Conservation (phyloP, 2,888 invertebrate species). For the Hyposoter didymator region DNA sequence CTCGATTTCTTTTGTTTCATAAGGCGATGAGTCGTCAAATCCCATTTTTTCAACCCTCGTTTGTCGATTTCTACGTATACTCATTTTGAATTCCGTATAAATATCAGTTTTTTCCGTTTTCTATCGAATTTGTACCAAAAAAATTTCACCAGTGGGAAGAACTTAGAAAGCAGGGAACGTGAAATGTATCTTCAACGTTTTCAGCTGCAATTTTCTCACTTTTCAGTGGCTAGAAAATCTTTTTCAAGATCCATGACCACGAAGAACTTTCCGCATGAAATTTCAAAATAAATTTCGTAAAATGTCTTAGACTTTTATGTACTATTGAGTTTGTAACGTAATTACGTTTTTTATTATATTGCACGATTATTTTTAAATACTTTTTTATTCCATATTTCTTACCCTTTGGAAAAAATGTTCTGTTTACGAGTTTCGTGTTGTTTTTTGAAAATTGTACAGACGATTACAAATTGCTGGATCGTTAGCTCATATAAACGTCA, state of each 20-base stretch:
- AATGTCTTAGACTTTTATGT: not conserved
- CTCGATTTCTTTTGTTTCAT: slow-evolving; percentile 2
- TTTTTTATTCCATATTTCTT: not conserved
- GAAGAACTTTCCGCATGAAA: not conserved
- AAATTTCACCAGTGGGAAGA: not conserved
- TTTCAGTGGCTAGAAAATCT: not conserved
- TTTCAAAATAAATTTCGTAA: not conserved
- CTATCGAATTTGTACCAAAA: not conserved
- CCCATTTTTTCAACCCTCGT: slow-evolving; percentile 33
- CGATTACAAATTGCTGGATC: slow-evolving; percentile 45
- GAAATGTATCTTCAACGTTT: not conserved
- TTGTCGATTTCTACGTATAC: not conserved
- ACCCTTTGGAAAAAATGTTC: not conserved
- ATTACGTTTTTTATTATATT: not conserved
- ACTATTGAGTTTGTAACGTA: not conserved
- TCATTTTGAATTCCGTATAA: not conserved
- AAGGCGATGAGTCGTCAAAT: slow-evolving; percentile 12
- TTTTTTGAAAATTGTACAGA: not conserved
- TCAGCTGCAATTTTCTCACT: not conserved
- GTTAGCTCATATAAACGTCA: slow-evolving; percentile 59
- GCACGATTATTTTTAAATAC: not conserved
- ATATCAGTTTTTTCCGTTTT: not conserved
- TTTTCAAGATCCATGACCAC: not conserved
- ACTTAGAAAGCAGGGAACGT: not conserved
- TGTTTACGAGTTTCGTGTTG: not conserved